phyloP scores from a whole-genome alignment of 2,113 vertebrate genomes.

The Plecotus auritus region DNA sequence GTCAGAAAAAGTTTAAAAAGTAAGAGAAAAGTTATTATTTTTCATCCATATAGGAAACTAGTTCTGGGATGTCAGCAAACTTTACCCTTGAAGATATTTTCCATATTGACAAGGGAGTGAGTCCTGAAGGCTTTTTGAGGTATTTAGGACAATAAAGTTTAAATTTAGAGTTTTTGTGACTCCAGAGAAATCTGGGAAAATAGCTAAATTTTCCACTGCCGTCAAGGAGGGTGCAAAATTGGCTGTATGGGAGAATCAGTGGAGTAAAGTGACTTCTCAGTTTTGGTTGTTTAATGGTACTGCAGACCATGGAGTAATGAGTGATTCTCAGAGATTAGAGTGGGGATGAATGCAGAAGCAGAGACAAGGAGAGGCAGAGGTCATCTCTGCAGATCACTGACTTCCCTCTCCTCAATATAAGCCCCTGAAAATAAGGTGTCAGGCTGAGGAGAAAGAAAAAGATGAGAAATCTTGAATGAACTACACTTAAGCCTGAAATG shows the following conservation, averaged over 20 bases:
- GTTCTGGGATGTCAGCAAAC: background rate
- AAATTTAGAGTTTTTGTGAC: background rate
- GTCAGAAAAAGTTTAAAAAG: background rate
- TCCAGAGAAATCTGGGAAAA: background rate
- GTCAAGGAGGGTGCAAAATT: background rate
- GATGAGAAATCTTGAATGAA: background rate
- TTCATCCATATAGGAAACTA: background rate
- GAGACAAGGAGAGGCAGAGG: background rate
- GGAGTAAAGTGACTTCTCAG: background rate
- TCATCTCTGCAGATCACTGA: background rate
- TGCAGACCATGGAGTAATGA: background rate
- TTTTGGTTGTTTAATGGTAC: background rate
- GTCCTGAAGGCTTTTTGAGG: background rate
- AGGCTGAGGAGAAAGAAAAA: background rate
- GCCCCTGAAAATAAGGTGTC: background rate
- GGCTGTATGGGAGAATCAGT: background rate
- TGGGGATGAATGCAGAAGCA: background rate
- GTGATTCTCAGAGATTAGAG: background rate
- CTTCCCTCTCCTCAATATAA: background rate
- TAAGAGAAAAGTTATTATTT: background rate
- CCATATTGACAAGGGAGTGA: background rate
- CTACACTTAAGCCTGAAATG: background rate
- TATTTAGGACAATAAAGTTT: background rate
- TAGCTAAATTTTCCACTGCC: background rate
- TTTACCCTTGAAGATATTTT: background rate